Base-by-base conservation (phyloP, 2,888 invertebrate species). In the Stenotaenia linearis region DNA sequence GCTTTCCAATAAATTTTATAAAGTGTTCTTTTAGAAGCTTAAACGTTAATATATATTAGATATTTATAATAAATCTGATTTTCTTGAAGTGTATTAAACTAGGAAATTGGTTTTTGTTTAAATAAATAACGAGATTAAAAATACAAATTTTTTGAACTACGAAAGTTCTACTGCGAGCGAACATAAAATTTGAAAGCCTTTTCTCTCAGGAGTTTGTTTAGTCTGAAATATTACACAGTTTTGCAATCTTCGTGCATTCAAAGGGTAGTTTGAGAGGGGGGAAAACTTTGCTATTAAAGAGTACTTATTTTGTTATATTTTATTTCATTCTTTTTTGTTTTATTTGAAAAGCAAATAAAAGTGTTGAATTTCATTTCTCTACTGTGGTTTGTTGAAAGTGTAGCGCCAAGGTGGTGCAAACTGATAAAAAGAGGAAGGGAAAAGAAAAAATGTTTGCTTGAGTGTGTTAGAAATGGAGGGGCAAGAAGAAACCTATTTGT, bases 401-500 rank as follows among this genome's bases (percentile, higher is more conserved):
- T 69, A 69, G 69, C n/a, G 28, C 69, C 69, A 69, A 69, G 69
- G 69, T 69, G 69, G 69, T 69, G 69, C 69, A 69, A 69, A 69
- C 69, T 69, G 69, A 69, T 69, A 69, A 69, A 69, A 69, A 23
- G 10, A 69, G n/a, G 9, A 28, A 28, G 28, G 28, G 12, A 69
- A 28, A 25, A 25, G 25, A 28, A 69, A 61, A 69, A 69, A 69
- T 12, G 9, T 23, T 23, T 25, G 10, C 12, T 69, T 69, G 25
- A 28, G 69, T 28, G 69, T 69, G 69, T 69, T 69, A 69, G 10
- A 69, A n/a, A 28, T 28, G 10, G 69, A 69, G 69, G 69, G 69
- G 28, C 69, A 69, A n/a, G 25, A 69, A 28, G 69, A 28, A 28
- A 28, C 50, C 25, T 69, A 69, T 69, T 69, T 69, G 69, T 69